Conservation (phyloP, 2,797 vertebrate species). For the Anniella stebbinsi region DNA sequence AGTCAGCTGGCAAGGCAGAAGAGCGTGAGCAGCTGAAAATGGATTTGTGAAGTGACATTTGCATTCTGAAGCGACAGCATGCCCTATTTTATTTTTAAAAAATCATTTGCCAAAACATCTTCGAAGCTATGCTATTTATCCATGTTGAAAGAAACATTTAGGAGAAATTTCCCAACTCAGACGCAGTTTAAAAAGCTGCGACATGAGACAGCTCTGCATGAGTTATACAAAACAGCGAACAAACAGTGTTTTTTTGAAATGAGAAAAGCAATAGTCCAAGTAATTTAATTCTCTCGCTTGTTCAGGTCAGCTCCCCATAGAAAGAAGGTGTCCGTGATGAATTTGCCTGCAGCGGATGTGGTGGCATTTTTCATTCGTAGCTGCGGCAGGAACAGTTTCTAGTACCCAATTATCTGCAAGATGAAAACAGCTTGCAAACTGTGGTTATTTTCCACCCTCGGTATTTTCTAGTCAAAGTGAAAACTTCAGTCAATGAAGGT, state of each 20-base stretch:
- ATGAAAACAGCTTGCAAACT: background rate
- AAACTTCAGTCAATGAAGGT: background rate
- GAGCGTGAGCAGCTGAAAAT: background rate
- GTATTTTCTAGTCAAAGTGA: conserved; percentile 9
- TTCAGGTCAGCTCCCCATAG: background rate
- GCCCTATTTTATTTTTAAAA: background rate
- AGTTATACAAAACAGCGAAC: background rate
- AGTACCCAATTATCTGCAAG: background rate
- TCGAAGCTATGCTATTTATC: background rate
- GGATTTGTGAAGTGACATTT: conserved; percentile 2
- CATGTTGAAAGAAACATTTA: background rate
- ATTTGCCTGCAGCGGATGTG: background rate
- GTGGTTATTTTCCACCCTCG: background rate
- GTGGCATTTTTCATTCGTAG: background rate
- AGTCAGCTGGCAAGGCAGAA: background rate
- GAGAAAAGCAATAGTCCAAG: background rate
- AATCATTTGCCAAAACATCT: background rate
- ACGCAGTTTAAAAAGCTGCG: background rate
- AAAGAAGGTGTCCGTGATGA: background rate
- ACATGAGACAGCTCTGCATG: background rate
- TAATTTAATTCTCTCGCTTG: conserved; percentile 3
- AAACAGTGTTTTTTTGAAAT: conserved; percentile 1
- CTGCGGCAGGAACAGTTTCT: background rate
- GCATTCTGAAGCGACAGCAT: background rate
- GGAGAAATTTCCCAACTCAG: background rate